Base-by-base conservation (phyloP, 2,113 vertebrate species). In the Labeo catla region DNA sequence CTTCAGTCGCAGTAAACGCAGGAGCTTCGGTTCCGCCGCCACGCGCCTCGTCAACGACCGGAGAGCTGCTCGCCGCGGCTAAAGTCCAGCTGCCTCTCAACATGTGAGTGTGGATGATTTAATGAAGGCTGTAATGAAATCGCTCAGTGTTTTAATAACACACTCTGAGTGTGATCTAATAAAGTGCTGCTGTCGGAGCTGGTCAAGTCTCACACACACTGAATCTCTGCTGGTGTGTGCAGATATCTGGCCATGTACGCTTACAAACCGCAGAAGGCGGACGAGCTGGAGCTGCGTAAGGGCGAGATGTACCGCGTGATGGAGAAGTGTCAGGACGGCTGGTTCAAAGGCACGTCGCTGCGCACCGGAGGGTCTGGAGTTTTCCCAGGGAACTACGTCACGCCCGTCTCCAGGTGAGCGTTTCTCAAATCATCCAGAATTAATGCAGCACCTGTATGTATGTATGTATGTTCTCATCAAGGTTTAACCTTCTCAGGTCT, bases 381-480 rank as follows among this genome's bases (percentile, higher is more conserved):
- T 87, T 99, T 99, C 90, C 98, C 98, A 0, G 98, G 98, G 76
- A 99, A 99, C 94, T 99, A 99, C 0, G 98, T 99, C 91, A 99
- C 97, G 0, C 98, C 98, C 0, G 96, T 99, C 87, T 99, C 97
- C 91, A 98, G 98, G 98, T 99, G 90, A 94, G 95, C 66, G 2
- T 19, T 70, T 4, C 65, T 68, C 12, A 68, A 68, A 68, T 28
- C 7, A 16, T 36, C 21, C 9, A 23, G 66, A 39, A 6, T 34
- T 70, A 36, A 4, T 8, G 16, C 68, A 8, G 8, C 36, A 2
- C 2, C 36, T 15, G 13, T 43, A 43, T 11, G 34, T 66, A 28
- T 28, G 28, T 28, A 28, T 28, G 28, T 28, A 28, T 28, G 28
- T 28, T 34, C 65, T 59, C 57, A 59, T 59, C 61, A 65, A 23